phyloP scores from a whole-genome alignment of 2,888 invertebrate species.

The Drosophila neonasuta region DNA sequence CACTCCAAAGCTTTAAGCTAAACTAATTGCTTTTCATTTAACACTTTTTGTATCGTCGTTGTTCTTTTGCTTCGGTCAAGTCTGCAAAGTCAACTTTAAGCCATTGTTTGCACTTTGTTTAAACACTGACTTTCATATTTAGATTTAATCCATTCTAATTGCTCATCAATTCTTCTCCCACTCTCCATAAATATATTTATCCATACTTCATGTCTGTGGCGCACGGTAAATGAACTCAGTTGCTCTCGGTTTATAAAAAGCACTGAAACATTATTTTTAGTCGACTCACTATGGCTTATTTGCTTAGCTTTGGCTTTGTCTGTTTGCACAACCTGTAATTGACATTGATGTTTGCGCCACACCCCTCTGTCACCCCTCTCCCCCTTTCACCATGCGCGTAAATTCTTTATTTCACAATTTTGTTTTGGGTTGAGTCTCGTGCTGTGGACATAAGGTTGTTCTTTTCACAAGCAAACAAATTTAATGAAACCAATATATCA shows the following conservation, averaged over 20 bases:
- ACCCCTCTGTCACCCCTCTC: too few species aligned
- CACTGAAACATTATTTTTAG: not conserved
- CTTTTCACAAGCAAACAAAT: too few species aligned
- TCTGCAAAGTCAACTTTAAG: not conserved
- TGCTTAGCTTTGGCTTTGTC: constrained; percentile 3
- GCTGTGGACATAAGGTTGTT: too few species aligned
- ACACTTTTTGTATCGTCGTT: not conserved
- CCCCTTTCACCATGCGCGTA: too few species aligned
- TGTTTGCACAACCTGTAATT: constrained; percentile 12
- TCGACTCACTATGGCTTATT: not conserved
- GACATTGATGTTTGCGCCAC: not conserved
- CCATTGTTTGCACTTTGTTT: not conserved
- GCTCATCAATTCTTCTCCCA: not conserved
- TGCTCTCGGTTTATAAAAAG: not conserved
- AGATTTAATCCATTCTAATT: not conserved
- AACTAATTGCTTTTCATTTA: constrained; percentile 13
- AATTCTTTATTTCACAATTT: too few species aligned
- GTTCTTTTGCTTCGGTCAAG: not conserved
- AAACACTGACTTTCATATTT: not conserved
- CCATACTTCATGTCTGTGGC: not conserved
- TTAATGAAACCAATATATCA: too few species aligned
- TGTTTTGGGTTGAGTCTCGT: too few species aligned
- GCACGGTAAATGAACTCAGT: not conserved
- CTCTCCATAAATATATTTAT: not conserved
- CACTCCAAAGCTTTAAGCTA: constrained; percentile 13